phyloP scores from a whole-genome alignment of 2,888 invertebrate species.

The Brenthis daphne region DNA sequence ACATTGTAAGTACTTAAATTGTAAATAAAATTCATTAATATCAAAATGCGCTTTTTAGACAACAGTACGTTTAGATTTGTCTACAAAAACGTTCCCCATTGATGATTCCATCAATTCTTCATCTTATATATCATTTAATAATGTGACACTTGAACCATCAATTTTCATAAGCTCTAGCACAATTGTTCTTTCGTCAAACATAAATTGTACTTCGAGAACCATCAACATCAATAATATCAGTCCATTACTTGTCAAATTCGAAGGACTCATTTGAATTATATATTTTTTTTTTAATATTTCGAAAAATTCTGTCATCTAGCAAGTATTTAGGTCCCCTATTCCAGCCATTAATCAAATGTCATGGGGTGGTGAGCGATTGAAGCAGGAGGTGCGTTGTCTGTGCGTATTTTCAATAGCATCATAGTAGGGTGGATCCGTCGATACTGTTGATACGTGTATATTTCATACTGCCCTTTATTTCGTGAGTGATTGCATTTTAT shows the following conservation, averaged over 20 bases:
- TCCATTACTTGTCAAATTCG: constrained; percentile 45
- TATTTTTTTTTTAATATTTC: constrained; percentile 14
- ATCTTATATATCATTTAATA: constrained; percentile 40
- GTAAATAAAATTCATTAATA: too few relatives aligned
- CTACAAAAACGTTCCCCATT: constrained; percentile 22
- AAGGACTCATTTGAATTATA: constrained; percentile 40
- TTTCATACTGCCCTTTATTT: constrained; percentile 41
- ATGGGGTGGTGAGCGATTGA: constrained; percentile 74
- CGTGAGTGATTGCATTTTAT: constrained; percentile 35
- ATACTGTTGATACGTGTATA: constrained; percentile 45
- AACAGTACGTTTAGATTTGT: constrained; percentile 16
- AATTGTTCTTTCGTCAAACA: constrained; percentile 41
- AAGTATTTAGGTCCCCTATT: constrained; percentile 58
- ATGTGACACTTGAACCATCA: constrained; percentile 42
- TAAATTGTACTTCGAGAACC: constrained; percentile 42
- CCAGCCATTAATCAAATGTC: constrained; percentile 75
- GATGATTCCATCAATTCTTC: constrained; percentile 30
- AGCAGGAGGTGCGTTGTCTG: constrained; percentile 65
- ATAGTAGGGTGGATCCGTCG: constrained; percentile 52
- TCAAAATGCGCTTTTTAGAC: neutral
- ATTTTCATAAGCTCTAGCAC: constrained; percentile 43
- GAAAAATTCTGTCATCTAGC: constrained; percentile 22
- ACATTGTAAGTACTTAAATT: too few relatives aligned
- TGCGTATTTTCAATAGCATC: constrained; percentile 55
- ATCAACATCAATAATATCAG: constrained; percentile 42